A percentile compares a stretch with the other conserved stretches of the same genome.
phyloP scores from a whole-genome alignment of 2,888 invertebrate species.

The Camponotus fellah region DNA sequence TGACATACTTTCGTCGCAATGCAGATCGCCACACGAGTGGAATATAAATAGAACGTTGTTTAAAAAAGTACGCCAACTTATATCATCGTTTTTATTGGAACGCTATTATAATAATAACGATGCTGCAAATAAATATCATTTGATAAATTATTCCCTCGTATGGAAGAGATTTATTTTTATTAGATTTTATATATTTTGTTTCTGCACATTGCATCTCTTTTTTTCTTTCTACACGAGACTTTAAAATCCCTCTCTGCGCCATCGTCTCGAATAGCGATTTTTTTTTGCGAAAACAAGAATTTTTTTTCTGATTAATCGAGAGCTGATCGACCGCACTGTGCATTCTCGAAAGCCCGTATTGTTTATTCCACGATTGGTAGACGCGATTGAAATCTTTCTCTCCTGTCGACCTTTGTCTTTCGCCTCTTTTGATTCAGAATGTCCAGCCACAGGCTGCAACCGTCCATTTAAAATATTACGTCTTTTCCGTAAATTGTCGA shows the following conservation, averaged over 20 bases:
- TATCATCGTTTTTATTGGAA: constrained; percentile 17
- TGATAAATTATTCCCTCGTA: not conserved
- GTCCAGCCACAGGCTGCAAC: constrained; percentile 68
- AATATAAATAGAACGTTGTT: constrained; percentile 36
- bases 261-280: constrained; percentile 41
- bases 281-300: constrained; percentile 67
- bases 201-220: not conserved
- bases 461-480: constrained; percentile 68
- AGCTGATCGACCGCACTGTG: constrained; percentile 80
- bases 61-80: constrained; percentile 18
- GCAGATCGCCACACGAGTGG: constrained; percentile 11
- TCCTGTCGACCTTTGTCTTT: constrained; percentile 66
- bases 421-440: constrained; percentile 70
- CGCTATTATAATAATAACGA: not conserved
- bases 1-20: constrained; percentile 43
- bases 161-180: constrained; percentile 1
- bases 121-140: constrained; percentile 30
- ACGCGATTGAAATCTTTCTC: constrained; percentile 81
- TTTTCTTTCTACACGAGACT: constrained; percentile 50
- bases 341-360: constrained; percentile 78
- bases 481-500: constrained; percentile 27
- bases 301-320: constrained; percentile 81
- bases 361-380: constrained; percentile 79
- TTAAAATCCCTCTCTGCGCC: constrained; percentile 34
- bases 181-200: constrained; percentile 27